Evolutionary conservation across 2,113 vertebrate species (phyloP).

Genomic region (Dipodomys ordii): DNA sequence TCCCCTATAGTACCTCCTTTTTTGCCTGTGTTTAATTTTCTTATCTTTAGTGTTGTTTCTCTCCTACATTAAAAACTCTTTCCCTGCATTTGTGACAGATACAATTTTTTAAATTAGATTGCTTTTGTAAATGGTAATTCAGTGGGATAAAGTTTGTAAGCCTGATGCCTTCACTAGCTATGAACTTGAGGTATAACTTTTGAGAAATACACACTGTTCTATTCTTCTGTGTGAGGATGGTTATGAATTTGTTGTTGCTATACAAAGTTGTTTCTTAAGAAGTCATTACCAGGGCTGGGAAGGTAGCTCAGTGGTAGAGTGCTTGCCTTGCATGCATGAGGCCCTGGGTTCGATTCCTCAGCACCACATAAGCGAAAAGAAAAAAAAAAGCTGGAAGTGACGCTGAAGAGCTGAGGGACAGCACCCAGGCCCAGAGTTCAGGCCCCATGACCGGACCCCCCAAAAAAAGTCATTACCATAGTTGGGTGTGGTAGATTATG

Average conservation of each 20-base stretch:
- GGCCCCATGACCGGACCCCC: no score
- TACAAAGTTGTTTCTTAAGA: no score
- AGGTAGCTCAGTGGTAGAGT: no score
- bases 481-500: no score
- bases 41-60: constrained; percentile 16
- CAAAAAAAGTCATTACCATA: no score
- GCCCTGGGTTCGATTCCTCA: no score
- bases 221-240: neutral
- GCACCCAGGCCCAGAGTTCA: no score
- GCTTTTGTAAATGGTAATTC: neutral
- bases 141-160: neutral
- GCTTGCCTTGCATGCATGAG: no score
- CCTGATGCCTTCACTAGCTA: neutral
- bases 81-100: neutral
- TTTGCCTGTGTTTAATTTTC: constrained; percentile 39
- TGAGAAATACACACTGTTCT: neutral
- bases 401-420: no score
- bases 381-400: no score
- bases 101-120: neutral
- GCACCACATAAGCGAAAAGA: no score
- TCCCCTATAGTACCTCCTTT: neutral
- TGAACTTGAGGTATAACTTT: neutral
- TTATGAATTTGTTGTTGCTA: neutral
- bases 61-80: neutral
- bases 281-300: no score